Conservation (phyloP, 2,113 vertebrate genomes). For the Chlorodrepanis virens region DNA sequence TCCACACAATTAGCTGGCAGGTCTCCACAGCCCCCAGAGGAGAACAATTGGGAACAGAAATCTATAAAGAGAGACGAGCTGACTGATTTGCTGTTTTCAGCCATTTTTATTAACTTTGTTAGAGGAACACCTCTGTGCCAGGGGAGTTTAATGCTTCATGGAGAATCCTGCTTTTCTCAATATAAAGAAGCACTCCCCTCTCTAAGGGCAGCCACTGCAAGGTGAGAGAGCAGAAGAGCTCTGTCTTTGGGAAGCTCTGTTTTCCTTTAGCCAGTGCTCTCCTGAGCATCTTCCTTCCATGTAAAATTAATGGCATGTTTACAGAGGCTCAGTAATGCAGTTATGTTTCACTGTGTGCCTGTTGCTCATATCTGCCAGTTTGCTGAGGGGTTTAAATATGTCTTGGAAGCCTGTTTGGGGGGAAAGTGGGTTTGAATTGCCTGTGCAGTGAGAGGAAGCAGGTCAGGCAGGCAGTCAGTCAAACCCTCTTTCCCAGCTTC, state of each 20-base stretch:
- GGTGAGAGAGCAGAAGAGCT: background rate
- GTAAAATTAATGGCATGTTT: background rate
- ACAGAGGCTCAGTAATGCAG: background rate
- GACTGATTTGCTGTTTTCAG: slow-evolving; percentile 3
- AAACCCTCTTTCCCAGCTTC: background rate
- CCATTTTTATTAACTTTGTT: slow-evolving; percentile 21
- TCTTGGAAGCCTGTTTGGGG: background rate
- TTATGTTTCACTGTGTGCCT: background rate
- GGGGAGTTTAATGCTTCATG: background rate
- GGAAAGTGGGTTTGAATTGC: background rate
- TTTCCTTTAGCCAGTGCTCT: background rate
- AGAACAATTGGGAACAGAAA: background rate
- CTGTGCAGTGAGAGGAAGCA: background rate
- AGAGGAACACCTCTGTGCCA: background rate
- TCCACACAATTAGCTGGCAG: slow-evolving; percentile 28
- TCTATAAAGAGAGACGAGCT: slow-evolving; percentile 9
- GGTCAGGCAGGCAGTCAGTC: background rate
- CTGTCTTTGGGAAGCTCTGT: background rate
- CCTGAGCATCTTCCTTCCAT: background rate
- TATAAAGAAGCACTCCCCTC: background rate
- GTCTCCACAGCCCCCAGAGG: background rate
- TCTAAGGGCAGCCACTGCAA: background rate
- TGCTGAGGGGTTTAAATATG: background rate
- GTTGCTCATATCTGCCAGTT: background rate
- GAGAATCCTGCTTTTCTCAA: background rate